Conservation (phyloP, 2,797 vertebrate species). For the Lutjanus campechanus region DNA sequence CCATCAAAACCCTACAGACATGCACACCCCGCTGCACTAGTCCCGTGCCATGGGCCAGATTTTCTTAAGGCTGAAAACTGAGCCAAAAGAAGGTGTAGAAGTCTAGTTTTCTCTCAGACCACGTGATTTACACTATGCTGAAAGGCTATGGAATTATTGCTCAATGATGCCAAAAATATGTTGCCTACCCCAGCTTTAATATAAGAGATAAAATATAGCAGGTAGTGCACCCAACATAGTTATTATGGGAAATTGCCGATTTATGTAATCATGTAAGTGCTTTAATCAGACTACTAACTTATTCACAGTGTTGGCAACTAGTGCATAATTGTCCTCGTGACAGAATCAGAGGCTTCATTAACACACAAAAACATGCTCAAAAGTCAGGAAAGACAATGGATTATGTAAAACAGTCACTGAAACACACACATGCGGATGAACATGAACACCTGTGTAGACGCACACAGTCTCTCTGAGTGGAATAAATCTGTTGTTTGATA, state of each 20-base stretch:
- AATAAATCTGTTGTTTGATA: conserved; percentile 65
- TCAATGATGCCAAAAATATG: no score
- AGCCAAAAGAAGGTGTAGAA: no score
- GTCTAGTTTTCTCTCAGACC: no score
- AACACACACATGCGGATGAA: neutral
- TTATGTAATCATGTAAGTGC: neutral
- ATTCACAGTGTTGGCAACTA: neutral
- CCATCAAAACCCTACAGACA: no score
- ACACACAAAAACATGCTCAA: conserved; percentile 4
- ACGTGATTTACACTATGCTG: no score
- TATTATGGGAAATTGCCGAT: neutral
- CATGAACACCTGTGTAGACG: neutral
- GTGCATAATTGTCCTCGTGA: conserved; percentile 1
- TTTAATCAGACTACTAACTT: conserved; percentile 14
- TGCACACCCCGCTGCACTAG: no score
- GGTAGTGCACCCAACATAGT: neutral
- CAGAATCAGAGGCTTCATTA: conserved; percentile 6
- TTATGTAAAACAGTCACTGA: neutral
- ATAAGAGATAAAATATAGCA: no score
- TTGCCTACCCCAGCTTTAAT: no score
- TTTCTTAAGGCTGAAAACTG: no score
- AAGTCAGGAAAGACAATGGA: conserved; percentile 19
- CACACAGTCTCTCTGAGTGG: neutral
- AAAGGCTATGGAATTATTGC: no score
- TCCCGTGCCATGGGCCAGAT: no score